These are phyloP conservation scores for Standfussiana lucernea DNA, from an alignment of 2,888 invertebrate species.

Conservation along the genomic window DNA sequence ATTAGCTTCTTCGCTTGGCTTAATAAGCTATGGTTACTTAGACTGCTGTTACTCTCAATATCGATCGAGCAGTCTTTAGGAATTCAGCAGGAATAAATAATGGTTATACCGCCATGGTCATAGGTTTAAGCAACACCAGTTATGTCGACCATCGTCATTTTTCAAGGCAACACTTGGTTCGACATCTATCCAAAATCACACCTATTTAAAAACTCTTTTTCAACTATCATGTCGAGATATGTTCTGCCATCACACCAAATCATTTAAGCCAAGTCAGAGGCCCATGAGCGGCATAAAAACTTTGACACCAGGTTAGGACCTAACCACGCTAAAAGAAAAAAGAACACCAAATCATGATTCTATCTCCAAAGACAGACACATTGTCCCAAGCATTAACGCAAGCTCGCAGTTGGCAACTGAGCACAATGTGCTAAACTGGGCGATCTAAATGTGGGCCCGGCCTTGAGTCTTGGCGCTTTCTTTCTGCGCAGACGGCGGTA, in stretches of 20 bases:
- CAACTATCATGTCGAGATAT: background rate
- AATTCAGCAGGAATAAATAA: slow-evolving; percentile 29
- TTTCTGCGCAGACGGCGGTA: slow-evolving; percentile 56
- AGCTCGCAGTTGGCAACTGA: slow-evolving; percentile 4
- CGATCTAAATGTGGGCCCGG: slow-evolving; percentile 69
- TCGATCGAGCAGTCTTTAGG: slow-evolving; percentile 20
- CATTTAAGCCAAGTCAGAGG: too few species aligned
- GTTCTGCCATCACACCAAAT: background rate
- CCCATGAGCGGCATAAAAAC: too few species aligned
- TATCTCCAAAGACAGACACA: slow-evolving; percentile 4
- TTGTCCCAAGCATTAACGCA: slow-evolving; percentile 36
- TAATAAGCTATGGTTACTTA: background rate
- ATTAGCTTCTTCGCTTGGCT: background rate
- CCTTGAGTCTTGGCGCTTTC: slow-evolving; percentile 75
- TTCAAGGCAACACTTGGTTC: background rate
- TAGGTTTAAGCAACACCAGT: background rate
- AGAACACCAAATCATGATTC: background rate
- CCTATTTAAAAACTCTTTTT: background rate
- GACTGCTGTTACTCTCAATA: background rate
- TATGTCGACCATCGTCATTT: background rate
- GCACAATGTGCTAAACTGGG: slow-evolving; percentile 64
- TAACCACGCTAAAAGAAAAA: too few species aligned
- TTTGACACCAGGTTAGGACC: too few species aligned
- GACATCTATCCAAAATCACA: too few species aligned
- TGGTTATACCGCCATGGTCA: background rate